Evolutionary conservation across 2,888 invertebrate genomes (phyloP).

Genomic region (Sylvicola cinctus): DNA sequence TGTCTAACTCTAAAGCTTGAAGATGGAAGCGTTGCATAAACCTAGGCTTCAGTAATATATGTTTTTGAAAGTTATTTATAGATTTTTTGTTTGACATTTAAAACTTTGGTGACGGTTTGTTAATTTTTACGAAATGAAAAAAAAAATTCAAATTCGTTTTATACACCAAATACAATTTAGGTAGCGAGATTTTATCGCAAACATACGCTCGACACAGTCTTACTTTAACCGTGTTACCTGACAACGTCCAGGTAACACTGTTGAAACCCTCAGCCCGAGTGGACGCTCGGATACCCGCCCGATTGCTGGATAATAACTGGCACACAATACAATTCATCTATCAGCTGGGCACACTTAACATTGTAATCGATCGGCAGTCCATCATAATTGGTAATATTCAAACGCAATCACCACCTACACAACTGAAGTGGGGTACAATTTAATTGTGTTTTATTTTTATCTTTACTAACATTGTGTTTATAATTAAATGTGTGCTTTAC

Average conservation of each 20-base stretch:
- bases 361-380: slow-evolving; percentile 23
- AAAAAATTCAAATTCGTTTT: slow-evolving; percentile 2
- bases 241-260: slow-evolving; percentile 36
- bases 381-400: slow-evolving; percentile 21
- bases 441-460: slow-evolving; percentile 1
- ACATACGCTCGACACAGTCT: slow-evolving; percentile 40
- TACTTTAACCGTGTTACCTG: slow-evolving; percentile 36
- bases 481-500: no score
- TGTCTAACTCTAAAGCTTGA: no score
- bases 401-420: not conserved
- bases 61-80: no score
- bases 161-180: slow-evolving; percentile 19
- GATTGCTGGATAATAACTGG: slow-evolving; percentile 63
- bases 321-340: slow-evolving; percentile 32
- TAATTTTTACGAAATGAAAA: no score
- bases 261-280: slow-evolving; percentile 31
- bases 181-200: slow-evolving; percentile 50
- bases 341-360: slow-evolving; percentile 23
- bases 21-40: no score
- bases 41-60: no score
- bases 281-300: slow-evolving; percentile 42
- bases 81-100: no score
- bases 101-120: no score
- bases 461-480: not conserved
- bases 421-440: not conserved